A percentile compares a stretch with the other conserved stretches of the same genome.
phyloP scores from a whole-genome alignment of 1,140 invertebrate genomes.

The Bacillus rossius region DNA sequence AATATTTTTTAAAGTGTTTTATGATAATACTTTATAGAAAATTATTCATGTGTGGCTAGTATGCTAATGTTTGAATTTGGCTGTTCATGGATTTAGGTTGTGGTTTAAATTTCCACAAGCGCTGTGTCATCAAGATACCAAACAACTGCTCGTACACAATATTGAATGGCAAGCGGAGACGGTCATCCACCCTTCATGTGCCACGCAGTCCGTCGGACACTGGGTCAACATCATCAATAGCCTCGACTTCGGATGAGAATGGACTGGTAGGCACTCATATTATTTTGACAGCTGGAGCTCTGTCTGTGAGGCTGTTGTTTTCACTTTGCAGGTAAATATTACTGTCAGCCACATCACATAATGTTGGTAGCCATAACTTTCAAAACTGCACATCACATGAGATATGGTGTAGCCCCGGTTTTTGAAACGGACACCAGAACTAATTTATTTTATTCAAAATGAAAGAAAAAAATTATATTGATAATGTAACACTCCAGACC shows the following conservation, averaged over 20 bases:
- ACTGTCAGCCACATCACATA: not conserved
- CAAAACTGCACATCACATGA: too few relatives aligned
- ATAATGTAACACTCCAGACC: too few relatives aligned
- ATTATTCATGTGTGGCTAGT: too few relatives aligned
- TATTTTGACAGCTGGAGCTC: not conserved
- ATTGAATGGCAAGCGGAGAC: slow-evolving; percentile 43
- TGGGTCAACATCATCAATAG: slow-evolving; percentile 47
- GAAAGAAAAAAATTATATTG: too few relatives aligned
- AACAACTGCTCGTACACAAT: slow-evolving; percentile 80
- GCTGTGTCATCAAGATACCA: slow-evolving; percentile 97
- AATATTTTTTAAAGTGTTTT: too few relatives aligned
- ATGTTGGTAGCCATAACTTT: too few relatives aligned
- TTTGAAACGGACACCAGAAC: too few relatives aligned
- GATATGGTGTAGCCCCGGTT: too few relatives aligned
- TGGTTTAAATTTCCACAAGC: slow-evolving; percentile 96
- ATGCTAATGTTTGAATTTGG: too few relatives aligned
- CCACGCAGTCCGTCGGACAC: slow-evolving; percentile 61
- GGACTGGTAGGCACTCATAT: slow-evolving; percentile 26
- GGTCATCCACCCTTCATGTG: slow-evolving; percentile 52
- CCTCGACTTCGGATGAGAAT: slow-evolving; percentile 44
- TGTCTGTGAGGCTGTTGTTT: not conserved
- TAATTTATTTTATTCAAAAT: too few relatives aligned
- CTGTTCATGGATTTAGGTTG: slow-evolving; percentile 85
- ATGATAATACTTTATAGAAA: too few relatives aligned
- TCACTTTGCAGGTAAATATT: not conserved